Evolutionary conservation across 2,888 invertebrate genomes (phyloP).

Genomic region (Eupithecia centaureata): DNA sequence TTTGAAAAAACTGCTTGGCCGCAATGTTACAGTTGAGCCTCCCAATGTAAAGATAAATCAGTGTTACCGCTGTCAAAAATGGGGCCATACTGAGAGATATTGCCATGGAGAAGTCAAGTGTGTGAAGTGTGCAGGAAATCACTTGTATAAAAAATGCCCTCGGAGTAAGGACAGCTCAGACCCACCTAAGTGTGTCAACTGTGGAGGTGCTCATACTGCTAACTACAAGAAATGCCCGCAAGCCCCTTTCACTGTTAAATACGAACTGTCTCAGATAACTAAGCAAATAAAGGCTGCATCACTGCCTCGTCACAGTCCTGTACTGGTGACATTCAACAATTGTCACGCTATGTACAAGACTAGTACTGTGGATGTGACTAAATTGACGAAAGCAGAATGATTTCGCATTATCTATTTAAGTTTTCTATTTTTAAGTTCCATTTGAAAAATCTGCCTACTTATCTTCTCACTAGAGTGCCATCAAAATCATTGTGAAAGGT

Average conservation of each 20-base stretch:
- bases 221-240: slow-evolving; percentile 58
- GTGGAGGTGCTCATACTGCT: slow-evolving; percentile 61
- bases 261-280: slow-evolving; percentile 37
- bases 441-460: not conserved
- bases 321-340: slow-evolving; percentile 26
- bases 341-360: slow-evolving; percentile 22
- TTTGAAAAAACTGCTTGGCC: slow-evolving; percentile 53
- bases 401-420: not conserved
- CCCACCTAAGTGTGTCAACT: slow-evolving; percentile 67
- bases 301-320: not conserved
- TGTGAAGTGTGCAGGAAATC: slow-evolving; percentile 70
- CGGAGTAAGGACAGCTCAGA: slow-evolving; percentile 44
- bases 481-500: not conserved
- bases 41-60: slow-evolving; percentile 58
- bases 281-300: slow-evolving; percentile 22
- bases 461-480: not conserved
- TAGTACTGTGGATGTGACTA: not conserved
- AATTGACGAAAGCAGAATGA: not conserved
- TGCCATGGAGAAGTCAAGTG: slow-evolving; percentile 64
- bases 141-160: slow-evolving; percentile 61
- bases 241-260: slow-evolving; percentile 44
- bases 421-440: not conserved
- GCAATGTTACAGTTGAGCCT: slow-evolving; percentile 60
- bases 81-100: slow-evolving; percentile 70
- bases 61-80: slow-evolving; percentile 71